A percentile compares a stretch with the other conserved stretches of the same genome.
phyloP scores from a whole-genome alignment of 2,888 invertebrate species.

The Dioctria linearis region DNA sequence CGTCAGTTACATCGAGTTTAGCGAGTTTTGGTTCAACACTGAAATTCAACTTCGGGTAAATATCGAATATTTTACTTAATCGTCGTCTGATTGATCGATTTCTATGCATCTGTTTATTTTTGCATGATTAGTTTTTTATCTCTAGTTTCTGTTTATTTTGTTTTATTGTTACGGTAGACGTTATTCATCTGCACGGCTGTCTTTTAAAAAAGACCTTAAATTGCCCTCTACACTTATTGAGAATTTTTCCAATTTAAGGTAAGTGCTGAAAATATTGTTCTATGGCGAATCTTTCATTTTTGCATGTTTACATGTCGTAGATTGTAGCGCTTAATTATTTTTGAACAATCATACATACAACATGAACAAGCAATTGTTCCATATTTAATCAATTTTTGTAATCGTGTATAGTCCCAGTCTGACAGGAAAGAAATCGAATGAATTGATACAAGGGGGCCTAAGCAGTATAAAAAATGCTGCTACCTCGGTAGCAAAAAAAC shows the following conservation, averaged over 20 bases:
- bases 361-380: background rate
- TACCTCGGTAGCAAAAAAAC: slow-evolving; percentile 87
- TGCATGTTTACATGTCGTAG: slow-evolving; percentile 4
- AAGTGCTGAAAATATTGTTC: slow-evolving; percentile 68
- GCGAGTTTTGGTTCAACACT: slow-evolving; percentile 86
- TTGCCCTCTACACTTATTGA: slow-evolving; percentile 84
- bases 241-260: slow-evolving; percentile 84
- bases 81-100: background rate
- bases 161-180: slow-evolving; percentile 75
- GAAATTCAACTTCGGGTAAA: slow-evolving; percentile 89
- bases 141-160: slow-evolving; percentile 59
- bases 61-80: slow-evolving; percentile 45
- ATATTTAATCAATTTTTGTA: background rate
- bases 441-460: slow-evolving; percentile 87
- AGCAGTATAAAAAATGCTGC: slow-evolving; percentile 91
- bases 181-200: slow-evolving; percentile 87
- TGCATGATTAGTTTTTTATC: slow-evolving; percentile 55
- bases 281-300: background rate
- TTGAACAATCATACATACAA: background rate
- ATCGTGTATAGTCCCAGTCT: slow-evolving; percentile 79
- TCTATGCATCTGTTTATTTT: slow-evolving; percentile 48
- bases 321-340: background rate
- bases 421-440: slow-evolving; percentile 90
- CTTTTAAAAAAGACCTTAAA: slow-evolving; percentile 87
- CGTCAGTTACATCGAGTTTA: slow-evolving; percentile 82